Conservation (phyloP, 2,797 vertebrate genomes). For the Girardinus metallicus region DNA sequence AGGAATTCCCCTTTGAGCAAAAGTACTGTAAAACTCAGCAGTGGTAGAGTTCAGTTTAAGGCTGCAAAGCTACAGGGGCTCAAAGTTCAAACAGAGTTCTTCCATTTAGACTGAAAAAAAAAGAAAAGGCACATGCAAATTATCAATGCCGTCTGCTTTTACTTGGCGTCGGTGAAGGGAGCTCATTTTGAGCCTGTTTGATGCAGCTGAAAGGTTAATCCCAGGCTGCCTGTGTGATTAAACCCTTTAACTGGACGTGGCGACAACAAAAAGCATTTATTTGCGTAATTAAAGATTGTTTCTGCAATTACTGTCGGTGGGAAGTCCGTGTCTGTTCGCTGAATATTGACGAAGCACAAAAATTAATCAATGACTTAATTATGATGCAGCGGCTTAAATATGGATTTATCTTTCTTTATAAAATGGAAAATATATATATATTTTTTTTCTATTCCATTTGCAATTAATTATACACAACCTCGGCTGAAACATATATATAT, state of each 20-base stretch:
- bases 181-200: constrained; percentile 3
- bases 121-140: background rate
- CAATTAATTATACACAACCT: background rate
- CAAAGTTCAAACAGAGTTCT: constrained; percentile 55
- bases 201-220: constrained; percentile 10
- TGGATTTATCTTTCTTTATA: background rate
- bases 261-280: constrained; percentile 10
- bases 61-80: constrained; percentile 26
- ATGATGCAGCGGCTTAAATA: background rate
- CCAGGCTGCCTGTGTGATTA: constrained; percentile 12
- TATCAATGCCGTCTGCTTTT: background rate
- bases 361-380: background rate
- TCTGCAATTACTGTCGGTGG: background rate
- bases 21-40: constrained; percentile 28
- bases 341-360: constrained; percentile 1
- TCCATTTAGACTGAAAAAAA: constrained; percentile 13
- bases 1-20: constrained; percentile 36
- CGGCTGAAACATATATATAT: background rate
- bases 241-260: constrained; percentile 8
- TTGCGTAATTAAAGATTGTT: background rate
- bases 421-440: background rate
- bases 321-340: constrained; percentile 4
- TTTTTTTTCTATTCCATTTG: background rate
- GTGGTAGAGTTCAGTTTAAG: constrained; percentile 26
- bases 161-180: background rate